These are phyloP conservation scores for Sapayoa aenigma DNA, from an alignment of 2,113 vertebrate genomes.

Conservation along the genomic window DNA sequence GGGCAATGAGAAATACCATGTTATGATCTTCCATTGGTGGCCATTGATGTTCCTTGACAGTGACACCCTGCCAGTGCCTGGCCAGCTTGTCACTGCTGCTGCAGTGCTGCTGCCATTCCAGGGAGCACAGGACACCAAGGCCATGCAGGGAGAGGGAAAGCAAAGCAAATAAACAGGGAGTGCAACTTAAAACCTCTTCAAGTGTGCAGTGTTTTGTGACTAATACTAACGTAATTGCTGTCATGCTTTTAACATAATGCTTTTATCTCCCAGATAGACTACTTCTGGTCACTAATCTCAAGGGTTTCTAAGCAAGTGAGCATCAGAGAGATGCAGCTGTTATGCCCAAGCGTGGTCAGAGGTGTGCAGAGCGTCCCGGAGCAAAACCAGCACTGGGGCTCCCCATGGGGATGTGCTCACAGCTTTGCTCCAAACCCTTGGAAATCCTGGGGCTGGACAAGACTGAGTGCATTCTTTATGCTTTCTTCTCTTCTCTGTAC, in stretches of 20 bases:
- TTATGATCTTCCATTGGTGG: not conserved
- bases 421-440: not conserved
- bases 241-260: conserved; percentile 44
- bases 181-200: conserved; percentile 9
- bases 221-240: conserved; percentile 43
- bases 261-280: conserved; percentile 32
- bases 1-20: not conserved
- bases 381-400: fast-evolving
- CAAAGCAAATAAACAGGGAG: conserved; percentile 34
- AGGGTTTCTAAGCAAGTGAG: not conserved
- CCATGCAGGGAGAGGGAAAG: not conserved
- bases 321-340: not conserved
- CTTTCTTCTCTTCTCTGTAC: not conserved
- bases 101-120: not conserved
- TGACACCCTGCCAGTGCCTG: fast-evolving
- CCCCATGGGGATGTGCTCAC: not conserved
- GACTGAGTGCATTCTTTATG: not conserved
- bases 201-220: conserved; percentile 45
- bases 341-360: not conserved
- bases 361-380: not conserved
- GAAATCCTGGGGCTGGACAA: not conserved
- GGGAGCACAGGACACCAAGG: not conserved
- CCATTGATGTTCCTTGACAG: not conserved
- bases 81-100: not conserved
- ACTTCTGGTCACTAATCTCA: conserved; percentile 40